phyloP scores from a whole-genome alignment of 1,140 invertebrate genomes.

The Mizuhopecten yessoensis region DNA sequence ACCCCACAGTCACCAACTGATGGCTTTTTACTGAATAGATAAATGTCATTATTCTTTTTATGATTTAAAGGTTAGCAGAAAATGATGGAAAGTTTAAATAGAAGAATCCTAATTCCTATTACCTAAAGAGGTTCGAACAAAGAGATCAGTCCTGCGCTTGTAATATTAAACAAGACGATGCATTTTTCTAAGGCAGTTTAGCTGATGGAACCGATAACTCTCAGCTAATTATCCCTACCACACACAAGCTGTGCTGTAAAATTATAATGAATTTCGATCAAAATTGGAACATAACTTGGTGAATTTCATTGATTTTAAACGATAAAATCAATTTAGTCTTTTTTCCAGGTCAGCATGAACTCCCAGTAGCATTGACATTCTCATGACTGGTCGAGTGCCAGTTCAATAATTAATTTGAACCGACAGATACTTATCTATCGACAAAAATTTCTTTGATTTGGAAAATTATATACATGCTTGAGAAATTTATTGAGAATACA shows the following conservation, averaged over 20 bases:
- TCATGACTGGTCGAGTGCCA: not conserved
- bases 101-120: constrained; percentile 29
- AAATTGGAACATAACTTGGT: not conserved
- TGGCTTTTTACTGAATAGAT: not conserved
- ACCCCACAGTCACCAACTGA: constrained; percentile 1
- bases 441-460: too few species aligned
- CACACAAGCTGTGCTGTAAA: constrained; percentile 8
- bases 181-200: not conserved
- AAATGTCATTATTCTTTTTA: not conserved
- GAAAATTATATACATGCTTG: too few species aligned
- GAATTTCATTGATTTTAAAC: constrained; percentile 35
- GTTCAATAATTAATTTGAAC: not conserved
- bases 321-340: not conserved
- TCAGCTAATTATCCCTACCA: not conserved
- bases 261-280: constrained; percentile 11
- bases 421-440: not conserved
- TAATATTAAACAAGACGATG: constrained; percentile 27
- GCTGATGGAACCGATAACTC: not conserved
- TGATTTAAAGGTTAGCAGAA: constrained; percentile 4
- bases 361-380: not conserved
- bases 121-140: constrained; percentile 20
- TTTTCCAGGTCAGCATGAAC: not conserved
- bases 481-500: too few species aligned
- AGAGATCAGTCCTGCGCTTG: constrained; percentile 10
- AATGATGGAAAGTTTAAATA: constrained; percentile 24